Conservation (phyloP, 2,797 vertebrate genomes). For the Vespertilio murinus region DNA sequence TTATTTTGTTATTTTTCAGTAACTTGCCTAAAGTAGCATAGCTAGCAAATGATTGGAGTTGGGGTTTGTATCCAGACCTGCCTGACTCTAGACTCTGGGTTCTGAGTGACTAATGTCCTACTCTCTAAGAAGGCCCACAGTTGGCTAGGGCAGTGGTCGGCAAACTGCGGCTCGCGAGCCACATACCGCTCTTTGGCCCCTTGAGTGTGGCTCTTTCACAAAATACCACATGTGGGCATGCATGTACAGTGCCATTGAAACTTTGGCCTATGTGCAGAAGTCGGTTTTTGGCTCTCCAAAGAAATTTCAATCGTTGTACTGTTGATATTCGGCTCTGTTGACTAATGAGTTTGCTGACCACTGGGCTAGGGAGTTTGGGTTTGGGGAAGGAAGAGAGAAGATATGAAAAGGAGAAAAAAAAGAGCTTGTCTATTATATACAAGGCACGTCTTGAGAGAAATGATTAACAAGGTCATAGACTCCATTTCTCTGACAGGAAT, state of each 20-base stretch:
- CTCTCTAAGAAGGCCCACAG: slow-evolving; percentile 18
- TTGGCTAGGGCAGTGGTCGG: not conserved
- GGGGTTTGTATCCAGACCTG: not conserved
- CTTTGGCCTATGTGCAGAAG: too few species aligned
- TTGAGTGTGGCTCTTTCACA: too few species aligned
- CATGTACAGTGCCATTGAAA: too few species aligned
- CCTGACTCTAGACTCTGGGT: not conserved
- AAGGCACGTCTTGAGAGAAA: slow-evolving; percentile 29
- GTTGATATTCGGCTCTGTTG: too few species aligned
- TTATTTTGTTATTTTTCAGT: slow-evolving; percentile 15
- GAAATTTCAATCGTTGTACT: too few species aligned
- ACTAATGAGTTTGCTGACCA: too few species aligned
- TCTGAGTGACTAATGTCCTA: not conserved
- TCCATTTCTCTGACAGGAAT: slow-evolving; percentile 63
- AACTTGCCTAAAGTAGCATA: slow-evolving; percentile 28
- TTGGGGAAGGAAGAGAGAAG: not conserved
- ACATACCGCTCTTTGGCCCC: too few species aligned
- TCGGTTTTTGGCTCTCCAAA: too few species aligned
- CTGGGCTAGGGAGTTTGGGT: not conserved
- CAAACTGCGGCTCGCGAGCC: too few species aligned
- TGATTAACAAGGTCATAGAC: slow-evolving; percentile 44
- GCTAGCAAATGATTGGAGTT: not conserved
- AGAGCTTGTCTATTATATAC: slow-evolving; percentile 14
- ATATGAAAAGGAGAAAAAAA: not conserved
- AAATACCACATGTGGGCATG: too few species aligned